phyloP scores from a whole-genome alignment of 2,113 vertebrate species.

The Catagonus wagneri region DNA sequence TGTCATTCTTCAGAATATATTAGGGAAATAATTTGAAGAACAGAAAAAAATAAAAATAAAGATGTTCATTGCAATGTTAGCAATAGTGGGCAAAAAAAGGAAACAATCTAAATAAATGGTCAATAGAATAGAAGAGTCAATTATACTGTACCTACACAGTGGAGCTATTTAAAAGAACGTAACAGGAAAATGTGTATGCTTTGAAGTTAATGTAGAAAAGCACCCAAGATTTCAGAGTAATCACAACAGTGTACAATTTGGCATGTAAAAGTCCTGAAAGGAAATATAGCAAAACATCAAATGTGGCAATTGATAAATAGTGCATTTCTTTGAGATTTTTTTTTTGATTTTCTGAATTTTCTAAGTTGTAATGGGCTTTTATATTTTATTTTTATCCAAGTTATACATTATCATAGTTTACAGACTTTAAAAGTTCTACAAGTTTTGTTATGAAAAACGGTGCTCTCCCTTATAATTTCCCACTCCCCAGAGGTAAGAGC shows the following conservation, averaged over 20 bases:
- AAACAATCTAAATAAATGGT: neutral
- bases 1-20: neutral
- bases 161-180: neutral
- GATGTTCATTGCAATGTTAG: neutral
- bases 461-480: neutral
- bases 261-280: neutral
- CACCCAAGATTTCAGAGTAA: neutral
- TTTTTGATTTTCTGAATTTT: conserved; percentile 9
- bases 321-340: neutral
- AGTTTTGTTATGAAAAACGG: conserved; percentile 22
- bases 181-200: conserved; percentile 5
- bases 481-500: neutral
- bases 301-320: neutral
- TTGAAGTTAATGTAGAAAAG: neutral
- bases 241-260: neutral
- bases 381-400: conserved; percentile 17
- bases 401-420: neutral
- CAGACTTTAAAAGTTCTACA: neutral
- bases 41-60: neutral
- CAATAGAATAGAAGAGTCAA: conserved; percentile 4
- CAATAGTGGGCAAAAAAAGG: neutral
- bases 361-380: neutral
- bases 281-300: conserved; percentile 44
- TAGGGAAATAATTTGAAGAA: conserved; percentile 13
- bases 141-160: neutral